A percentile compares a stretch with the other conserved stretches of the same genome.
phyloP scores from a whole-genome alignment of 2,113 vertebrate species.

The Porphyrio hochstetteri region DNA sequence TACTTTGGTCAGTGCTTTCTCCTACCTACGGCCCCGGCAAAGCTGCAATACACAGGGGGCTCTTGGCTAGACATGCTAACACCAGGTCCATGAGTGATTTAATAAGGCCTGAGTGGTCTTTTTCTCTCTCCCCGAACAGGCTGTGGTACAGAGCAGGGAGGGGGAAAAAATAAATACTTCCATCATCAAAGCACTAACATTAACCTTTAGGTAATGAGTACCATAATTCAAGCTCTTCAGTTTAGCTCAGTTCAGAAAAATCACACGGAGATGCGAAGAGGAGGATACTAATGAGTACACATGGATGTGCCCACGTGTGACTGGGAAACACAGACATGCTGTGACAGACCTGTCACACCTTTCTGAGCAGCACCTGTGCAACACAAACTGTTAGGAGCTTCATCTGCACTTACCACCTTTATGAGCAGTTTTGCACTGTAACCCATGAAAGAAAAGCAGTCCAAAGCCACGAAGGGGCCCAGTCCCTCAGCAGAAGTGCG shows the following conservation, averaged over 20 bases:
- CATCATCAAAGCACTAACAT: neutral
- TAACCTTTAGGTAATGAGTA: conserved; percentile 51
- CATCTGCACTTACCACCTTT: neutral
- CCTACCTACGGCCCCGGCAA: neutral
- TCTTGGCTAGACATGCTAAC: neutral
- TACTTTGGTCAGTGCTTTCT: neutral
- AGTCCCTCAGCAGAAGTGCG: neutral
- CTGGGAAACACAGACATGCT: neutral
- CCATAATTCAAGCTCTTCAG: neutral
- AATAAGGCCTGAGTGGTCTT: neutral
- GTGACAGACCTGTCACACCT: neutral
- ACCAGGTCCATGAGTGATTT: neutral
- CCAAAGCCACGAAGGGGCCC: neutral
- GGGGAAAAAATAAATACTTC: neutral
- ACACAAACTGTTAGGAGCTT: rapidly evolving
- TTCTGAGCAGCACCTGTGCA: rapidly evolving
- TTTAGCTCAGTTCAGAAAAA: conserved; percentile 13
- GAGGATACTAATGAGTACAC: neutral
- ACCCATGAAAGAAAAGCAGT: neutral
- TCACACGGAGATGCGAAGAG: neutral
- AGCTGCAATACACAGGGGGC: rapidly evolving
- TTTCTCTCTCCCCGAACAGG: neutral
- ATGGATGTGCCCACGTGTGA: neutral
- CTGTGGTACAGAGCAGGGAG: neutral
- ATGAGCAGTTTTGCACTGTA: neutral